These are phyloP conservation scores for Ondatra zibethicus DNA, from an alignment of 2,113 vertebrate genomes.

Conservation along the genomic window DNA sequence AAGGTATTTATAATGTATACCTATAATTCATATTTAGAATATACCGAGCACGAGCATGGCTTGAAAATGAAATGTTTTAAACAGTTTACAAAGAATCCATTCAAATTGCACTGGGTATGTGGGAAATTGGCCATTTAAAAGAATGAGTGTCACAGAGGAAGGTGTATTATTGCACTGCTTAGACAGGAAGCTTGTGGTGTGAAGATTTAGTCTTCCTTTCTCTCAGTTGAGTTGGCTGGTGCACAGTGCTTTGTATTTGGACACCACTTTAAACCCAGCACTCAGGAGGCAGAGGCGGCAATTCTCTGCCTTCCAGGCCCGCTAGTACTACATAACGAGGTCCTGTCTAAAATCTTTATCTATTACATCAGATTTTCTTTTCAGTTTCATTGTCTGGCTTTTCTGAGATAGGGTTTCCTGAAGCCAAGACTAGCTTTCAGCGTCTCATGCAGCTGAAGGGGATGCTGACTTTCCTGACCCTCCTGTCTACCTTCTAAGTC, in stretches of 20 bases:
- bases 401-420: background rate
- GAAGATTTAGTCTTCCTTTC: background rate
- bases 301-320: background rate
- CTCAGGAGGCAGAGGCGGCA: background rate
- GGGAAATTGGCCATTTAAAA: background rate
- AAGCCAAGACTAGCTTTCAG: background rate
- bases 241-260: background rate
- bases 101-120: background rate
- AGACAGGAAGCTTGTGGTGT: background rate
- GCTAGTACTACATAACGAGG: background rate
- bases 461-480: background rate
- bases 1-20: conserved; percentile 8
- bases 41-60: background rate
- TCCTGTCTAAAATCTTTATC: background rate
- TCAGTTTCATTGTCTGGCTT: background rate
- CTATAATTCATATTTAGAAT: background rate
- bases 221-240: background rate
- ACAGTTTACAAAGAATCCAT: background rate
- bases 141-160: background rate
- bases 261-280: background rate
- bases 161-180: background rate
- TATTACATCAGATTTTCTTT: background rate
- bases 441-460: background rate
- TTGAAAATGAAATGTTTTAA: background rate
- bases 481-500: background rate